Percentiles rank a stretch among this genome's conserved stretches.
These are phyloP conservation scores for Epinephelus awoara DNA, from an alignment of 2,797 vertebrate species.

Conservation along the genomic window DNA sequence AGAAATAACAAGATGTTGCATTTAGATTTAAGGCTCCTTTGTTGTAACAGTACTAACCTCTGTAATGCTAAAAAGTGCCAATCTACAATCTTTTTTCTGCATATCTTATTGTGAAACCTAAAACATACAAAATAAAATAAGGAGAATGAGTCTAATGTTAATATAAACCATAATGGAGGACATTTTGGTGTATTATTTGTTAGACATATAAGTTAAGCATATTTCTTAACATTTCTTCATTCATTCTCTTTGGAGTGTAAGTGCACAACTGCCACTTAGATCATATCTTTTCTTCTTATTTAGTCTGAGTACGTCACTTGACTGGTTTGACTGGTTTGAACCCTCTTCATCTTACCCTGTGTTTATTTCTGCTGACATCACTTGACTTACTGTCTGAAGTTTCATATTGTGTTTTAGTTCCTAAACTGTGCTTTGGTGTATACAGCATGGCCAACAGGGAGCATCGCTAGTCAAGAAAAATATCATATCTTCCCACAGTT, in stretches of 20 bases:
- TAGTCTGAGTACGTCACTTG: not conserved
- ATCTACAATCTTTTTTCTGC: not conserved
- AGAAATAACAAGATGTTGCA: not conserved
- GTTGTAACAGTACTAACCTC: not conserved
- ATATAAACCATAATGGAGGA: too few species aligned
- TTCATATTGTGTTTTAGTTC: not conserved
- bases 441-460: constrained; percentile 61
- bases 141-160: not conserved
- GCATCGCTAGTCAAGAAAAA: constrained; percentile 51
- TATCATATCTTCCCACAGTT: not conserved
- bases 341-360: not conserved
- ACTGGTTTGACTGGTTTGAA: not conserved
- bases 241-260: not conserved
- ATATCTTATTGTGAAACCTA: not conserved
- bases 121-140: not conserved
- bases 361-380: not conserved
- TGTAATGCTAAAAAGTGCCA: not conserved
- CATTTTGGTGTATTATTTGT: too few species aligned
- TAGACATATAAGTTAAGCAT: too few species aligned
- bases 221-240: too few species aligned
- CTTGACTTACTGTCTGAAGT: not conserved
- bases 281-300: not conserved
- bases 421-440: constrained; percentile 24
- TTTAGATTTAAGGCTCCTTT: not conserved
- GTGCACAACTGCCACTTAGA: not conserved